Evolutionary conservation across 30 jellyfish, hydroid and myxozoan species (phyloP).

Genomic region (Sanderia malayensis): DNA sequence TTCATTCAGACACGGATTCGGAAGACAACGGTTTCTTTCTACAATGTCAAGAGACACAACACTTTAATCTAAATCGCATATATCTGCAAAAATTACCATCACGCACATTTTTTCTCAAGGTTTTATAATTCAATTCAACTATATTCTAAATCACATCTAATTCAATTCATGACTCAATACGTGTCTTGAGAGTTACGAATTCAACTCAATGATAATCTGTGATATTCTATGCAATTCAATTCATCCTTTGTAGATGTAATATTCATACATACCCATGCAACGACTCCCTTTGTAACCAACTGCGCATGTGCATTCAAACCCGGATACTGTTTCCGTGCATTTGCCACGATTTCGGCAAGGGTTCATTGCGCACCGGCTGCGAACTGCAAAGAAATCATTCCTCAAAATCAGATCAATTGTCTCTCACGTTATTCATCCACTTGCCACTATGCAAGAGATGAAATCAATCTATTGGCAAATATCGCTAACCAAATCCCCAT

Average conservation of each 20-base stretch:
- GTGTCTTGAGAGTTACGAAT: too few species aligned
- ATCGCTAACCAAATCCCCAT: neutral
- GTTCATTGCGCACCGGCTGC: slow-evolving; percentile 90
- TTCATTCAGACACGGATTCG: slow-evolving; percentile 92
- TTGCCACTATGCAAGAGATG: too few species aligned
- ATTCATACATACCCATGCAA: slow-evolving; percentile 90
- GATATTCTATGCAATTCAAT: too few species aligned
- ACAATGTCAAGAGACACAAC: neutral
- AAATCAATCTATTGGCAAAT: too few species aligned
- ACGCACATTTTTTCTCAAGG: neutral
- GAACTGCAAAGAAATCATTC: slow-evolving; percentile 59
- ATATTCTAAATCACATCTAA: too few species aligned
- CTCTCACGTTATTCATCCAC: too few species aligned
- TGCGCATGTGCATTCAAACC: slow-evolving; percentile 93
- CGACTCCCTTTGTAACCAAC: slow-evolving; percentile 88
- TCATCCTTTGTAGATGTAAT: too few species aligned
- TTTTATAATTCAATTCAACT: neutral
- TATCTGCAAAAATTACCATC: too few species aligned
- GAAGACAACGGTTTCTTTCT: slow-evolving; percentile 80
- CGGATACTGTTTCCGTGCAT: slow-evolving; percentile 86
- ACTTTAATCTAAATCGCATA: neutral
- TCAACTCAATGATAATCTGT: too few species aligned
- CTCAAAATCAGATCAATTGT: too few species aligned
- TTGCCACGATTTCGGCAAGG: slow-evolving; percentile 92
- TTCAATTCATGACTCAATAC: too few species aligned